A percentile compares a stretch with the other conserved stretches of the same genome.
Evolutionary conservation across 2,888 invertebrate species (phyloP).

Genomic region (Notodonta dromedarius): DNA sequence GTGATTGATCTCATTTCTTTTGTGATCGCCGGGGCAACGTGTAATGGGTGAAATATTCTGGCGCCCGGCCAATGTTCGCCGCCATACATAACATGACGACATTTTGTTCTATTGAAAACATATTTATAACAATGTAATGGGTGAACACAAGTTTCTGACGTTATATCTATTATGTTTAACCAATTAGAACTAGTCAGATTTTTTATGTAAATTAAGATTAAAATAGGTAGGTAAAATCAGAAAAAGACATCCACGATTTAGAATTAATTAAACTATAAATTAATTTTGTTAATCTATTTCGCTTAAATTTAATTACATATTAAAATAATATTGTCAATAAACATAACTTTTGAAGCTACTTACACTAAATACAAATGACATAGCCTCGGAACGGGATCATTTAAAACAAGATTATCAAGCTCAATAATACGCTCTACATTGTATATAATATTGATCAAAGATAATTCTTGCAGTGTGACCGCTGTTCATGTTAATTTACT

Average conservation of each 20-base stretch:
- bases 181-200: no score
- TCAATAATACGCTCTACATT: conserved; percentile 10
- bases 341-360: no score
- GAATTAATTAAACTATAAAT: no score
- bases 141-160: not conserved
- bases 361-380: no score
- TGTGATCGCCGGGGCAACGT: conserved; percentile 60
- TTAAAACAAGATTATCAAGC: conserved; percentile 39
- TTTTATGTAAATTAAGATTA: no score
- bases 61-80: conserved; percentile 63
- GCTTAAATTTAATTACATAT: no score
- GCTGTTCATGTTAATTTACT: conserved; percentile 14
- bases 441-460: conserved; percentile 11
- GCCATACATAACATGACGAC: conserved; percentile 55
- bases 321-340: no score
- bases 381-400: conserved; percentile 34
- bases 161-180: no score
- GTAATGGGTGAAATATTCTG: conserved; percentile 70
- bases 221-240: no score
- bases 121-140: conserved; percentile 22
- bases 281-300: no score
- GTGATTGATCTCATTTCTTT: conserved; percentile 72
- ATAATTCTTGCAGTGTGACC: conserved; percentile 13
- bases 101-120: conserved; percentile 52
- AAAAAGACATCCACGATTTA: no score